Evolutionary conservation across 53 echinoderm and acorn worm genomes (phyloP).

Genomic region (Astropecten irregularis): DNA sequence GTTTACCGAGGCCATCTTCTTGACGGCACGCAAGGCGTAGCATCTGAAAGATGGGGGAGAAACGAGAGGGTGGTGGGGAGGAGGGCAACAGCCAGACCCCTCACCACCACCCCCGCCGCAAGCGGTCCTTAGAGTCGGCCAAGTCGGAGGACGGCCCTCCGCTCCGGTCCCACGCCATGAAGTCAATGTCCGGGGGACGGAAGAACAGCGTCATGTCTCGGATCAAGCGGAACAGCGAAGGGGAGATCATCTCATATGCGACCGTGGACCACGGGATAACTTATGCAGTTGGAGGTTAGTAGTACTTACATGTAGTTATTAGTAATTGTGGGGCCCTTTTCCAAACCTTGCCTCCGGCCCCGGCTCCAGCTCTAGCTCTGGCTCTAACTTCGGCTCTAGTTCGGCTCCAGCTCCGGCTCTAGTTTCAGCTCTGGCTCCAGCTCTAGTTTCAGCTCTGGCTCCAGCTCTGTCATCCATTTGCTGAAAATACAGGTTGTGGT

Average conservation of each 20-base stretch:
- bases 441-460: too few species aligned
- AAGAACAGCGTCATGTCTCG: conserved; percentile 65
- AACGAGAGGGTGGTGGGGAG: conserved; percentile 23
- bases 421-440: too few species aligned
- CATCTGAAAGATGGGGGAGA: conserved; percentile 35
- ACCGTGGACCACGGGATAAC: conserved; percentile 58
- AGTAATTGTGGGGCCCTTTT: too few species aligned
- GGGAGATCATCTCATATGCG: conserved; percentile 77
- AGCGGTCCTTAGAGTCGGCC: conserved; percentile 51
- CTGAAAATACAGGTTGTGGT: too few species aligned
- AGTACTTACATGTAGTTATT: not conserved
- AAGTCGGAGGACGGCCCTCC: conserved; percentile 26
- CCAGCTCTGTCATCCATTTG: too few species aligned
- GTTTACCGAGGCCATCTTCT: too few species aligned
- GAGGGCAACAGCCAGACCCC: conserved; percentile 34
- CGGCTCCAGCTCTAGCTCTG: too few species aligned
- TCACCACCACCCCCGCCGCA: conserved; percentile 57
- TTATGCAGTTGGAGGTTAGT: conserved; percentile 79
- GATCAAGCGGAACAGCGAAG: conserved; percentile 69
- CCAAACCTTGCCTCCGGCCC: too few species aligned
- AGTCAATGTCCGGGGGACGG: conserved; percentile 32
- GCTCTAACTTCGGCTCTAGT: too few species aligned
- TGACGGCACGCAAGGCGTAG: too few species aligned
- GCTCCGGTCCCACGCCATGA: not conserved
- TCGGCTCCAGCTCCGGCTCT: too few species aligned